phyloP scores from a whole-genome alignment of 2,888 invertebrate genomes.

The Drosophila meridiana region DNA sequence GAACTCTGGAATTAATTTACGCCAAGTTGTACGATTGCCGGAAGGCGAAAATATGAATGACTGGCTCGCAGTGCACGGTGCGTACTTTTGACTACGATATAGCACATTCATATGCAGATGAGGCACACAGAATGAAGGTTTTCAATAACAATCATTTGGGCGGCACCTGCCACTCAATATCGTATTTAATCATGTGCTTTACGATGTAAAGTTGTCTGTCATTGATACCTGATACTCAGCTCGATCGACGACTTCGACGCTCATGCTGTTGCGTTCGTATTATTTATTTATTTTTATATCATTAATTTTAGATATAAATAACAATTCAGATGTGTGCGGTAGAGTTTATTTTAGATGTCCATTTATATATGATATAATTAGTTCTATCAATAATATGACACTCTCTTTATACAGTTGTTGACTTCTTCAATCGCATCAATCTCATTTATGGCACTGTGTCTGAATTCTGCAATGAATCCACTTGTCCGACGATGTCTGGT shows the following conservation, averaged over 20 bases:
- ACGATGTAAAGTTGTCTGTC: background rate
- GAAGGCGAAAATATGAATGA: slow-evolving; percentile 94
- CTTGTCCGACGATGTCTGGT: slow-evolving; percentile 96
- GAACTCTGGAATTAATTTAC: slow-evolving; percentile 94
- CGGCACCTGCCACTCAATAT: background rate
- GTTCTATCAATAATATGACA: background rate
- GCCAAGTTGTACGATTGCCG: slow-evolving; percentile 92
- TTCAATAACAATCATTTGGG: too few species aligned
- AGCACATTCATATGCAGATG: background rate
- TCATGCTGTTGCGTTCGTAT: background rate
- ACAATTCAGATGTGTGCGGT: background rate
- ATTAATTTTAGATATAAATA: background rate
- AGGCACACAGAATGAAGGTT: background rate
- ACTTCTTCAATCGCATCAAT: slow-evolving; percentile 97
- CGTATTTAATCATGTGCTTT: background rate
- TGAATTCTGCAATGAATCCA: slow-evolving; percentile 92
- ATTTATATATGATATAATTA: background rate
- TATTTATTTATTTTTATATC: background rate
- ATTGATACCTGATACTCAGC: background rate
- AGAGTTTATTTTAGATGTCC: background rate
- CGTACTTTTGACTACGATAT: slow-evolving; percentile 75
- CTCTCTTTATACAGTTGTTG: slow-evolving; percentile 89
- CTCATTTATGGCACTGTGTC: slow-evolving; percentile 95
- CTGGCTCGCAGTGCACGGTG: slow-evolving; percentile 95
- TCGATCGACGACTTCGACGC: background rate